Evolutionary conservation across 2,113 vertebrate genomes (phyloP).

Genomic region (Cheilinus undulatus): DNA sequence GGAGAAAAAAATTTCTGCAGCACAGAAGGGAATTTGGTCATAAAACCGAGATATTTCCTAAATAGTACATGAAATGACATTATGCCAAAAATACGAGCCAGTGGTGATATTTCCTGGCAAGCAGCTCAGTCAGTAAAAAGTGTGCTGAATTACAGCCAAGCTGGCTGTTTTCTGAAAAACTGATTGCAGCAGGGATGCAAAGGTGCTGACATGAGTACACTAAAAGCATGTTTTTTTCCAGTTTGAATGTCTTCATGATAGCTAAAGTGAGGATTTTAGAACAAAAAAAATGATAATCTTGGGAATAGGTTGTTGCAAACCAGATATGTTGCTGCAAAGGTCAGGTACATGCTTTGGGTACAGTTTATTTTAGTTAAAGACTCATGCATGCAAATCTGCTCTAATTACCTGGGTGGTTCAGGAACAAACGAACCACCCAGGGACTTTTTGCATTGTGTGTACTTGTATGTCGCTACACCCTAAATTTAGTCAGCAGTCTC

Average conservation of each 20-base stretch:
- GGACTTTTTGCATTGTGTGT: too few relatives aligned
- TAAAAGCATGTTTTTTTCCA: background rate
- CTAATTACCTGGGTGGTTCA: background rate
- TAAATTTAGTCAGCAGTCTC: background rate
- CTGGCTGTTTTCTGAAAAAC: background rate
- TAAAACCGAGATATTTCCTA: slow-evolving; percentile 8
- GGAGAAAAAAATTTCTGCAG: slow-evolving; percentile 6
- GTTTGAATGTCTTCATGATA: background rate
- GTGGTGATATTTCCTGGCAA: background rate
- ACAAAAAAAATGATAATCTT: too few relatives aligned
- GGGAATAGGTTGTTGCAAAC: too few relatives aligned
- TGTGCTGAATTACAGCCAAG: slow-evolving; percentile 6
- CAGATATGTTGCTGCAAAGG: too few relatives aligned
- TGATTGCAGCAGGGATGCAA: background rate
- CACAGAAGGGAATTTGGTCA: background rate
- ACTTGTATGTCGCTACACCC: background rate
- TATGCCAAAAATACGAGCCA: background rate
- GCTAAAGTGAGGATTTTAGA: too few relatives aligned
- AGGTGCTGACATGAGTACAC: background rate
- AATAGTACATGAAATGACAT: background rate
- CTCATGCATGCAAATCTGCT: too few relatives aligned
- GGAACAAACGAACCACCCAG: background rate
- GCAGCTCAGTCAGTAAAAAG: background rate
- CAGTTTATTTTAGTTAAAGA: slow-evolving; percentile 12
- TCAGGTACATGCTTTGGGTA: too few relatives aligned